Percentiles rank a stretch among this genome's conserved stretches.
Evolutionary conservation across 2,888 invertebrate species (phyloP).

Genomic region (Glyphotaelius pellucidus): DNA sequence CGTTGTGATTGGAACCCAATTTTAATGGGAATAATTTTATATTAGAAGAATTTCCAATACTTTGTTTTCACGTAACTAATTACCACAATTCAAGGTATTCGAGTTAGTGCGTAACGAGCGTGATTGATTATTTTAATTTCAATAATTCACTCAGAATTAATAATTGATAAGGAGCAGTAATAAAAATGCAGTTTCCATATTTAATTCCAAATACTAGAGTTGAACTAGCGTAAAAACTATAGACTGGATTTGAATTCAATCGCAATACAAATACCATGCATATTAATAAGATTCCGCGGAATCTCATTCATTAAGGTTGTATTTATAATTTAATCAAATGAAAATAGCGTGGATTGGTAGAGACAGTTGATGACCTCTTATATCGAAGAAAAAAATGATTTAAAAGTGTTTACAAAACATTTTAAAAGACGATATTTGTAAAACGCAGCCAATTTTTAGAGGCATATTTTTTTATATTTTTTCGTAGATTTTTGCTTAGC

Average conservation of each 20-base stretch:
- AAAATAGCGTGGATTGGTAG: background rate
- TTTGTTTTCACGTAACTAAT: background rate
- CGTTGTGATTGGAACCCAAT: background rate
- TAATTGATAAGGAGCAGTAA: background rate
- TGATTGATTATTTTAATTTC: background rate
- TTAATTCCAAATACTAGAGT: background rate
- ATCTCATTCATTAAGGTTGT: background rate
- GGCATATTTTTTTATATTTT: too few species aligned
- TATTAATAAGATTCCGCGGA: background rate
- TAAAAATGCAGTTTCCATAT: background rate
- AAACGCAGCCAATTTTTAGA: too few species aligned
- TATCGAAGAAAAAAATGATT: background rate
- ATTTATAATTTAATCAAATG: background rate
- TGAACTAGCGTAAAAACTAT: background rate
- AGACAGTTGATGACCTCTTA: background rate
- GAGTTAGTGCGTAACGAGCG: background rate
- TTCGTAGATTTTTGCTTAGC: too few species aligned
- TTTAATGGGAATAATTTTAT: background rate
- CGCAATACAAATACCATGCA: background rate
- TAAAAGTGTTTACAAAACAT: too few species aligned
- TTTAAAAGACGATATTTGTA: too few species aligned
- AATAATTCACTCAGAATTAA: background rate
- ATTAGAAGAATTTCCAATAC: background rate
- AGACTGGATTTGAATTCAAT: background rate
- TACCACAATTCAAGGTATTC: background rate